Evolutionary conservation across 2,113 vertebrate species (phyloP).

Genomic region (Pyrgilauda ruficollis): DNA sequence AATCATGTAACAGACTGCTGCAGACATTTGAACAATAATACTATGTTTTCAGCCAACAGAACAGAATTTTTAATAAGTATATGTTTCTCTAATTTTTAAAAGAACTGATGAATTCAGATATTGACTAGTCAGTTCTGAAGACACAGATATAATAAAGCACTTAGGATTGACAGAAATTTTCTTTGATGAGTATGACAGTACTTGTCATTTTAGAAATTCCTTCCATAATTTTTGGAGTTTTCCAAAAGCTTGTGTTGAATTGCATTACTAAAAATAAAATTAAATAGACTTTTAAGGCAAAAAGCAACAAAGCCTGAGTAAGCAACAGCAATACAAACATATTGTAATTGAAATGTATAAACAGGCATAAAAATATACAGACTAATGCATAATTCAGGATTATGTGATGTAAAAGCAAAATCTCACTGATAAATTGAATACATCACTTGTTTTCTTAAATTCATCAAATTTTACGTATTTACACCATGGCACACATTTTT

Average conservation of each 20-base stretch:
- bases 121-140: not conserved
- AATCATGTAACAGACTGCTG: not conserved
- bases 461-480: not conserved
- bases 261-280: not conserved
- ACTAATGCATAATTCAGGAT: not conserved
- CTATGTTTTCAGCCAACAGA: not conserved
- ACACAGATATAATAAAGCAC: not conserved
- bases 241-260: not conserved
- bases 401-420: not conserved
- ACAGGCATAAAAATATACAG: not conserved
- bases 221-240: not conserved
- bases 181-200: not conserved
- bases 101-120: not conserved
- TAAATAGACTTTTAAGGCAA: not conserved
- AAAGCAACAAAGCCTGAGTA: not conserved
- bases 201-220: not conserved
- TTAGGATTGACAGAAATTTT: not conserved
- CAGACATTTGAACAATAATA: constrained; percentile 18
- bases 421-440: not conserved
- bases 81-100: not conserved
- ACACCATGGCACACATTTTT: not conserved
- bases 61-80: not conserved
- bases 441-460: not conserved
- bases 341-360: not conserved
- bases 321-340: not conserved